Conservation (phyloP, 1,140 invertebrate species). For the Zaprionus capensis region DNA sequence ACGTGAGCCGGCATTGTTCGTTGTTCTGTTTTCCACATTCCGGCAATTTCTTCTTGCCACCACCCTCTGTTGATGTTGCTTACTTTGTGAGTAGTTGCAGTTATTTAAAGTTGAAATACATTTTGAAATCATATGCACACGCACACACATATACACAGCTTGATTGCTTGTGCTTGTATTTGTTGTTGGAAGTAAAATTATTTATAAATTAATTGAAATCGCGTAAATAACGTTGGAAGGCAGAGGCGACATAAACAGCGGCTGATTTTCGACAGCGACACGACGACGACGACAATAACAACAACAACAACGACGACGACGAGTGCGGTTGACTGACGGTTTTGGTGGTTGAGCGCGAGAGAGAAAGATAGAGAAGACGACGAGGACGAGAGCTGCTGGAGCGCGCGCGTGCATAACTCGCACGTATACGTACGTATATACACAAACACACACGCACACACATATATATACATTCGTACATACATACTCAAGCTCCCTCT, state of each 20-base stretch:
- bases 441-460: constrained; percentile 40
- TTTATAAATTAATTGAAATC: constrained; percentile 65
- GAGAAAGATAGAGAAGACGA: constrained; percentile 29
- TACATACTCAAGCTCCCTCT: constrained; percentile 41
- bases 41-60: constrained; percentile 55
- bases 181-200: constrained; percentile 52
- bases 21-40: constrained; percentile 63
- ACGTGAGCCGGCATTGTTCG: constrained; percentile 53
- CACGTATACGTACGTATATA: constrained; percentile 26
- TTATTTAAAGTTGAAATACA: constrained; percentile 36
- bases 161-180: constrained; percentile 35
- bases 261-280: constrained; percentile 38
- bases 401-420: constrained; percentile 78
- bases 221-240: constrained; percentile 44
- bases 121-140: constrained; percentile 40
- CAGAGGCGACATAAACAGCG: constrained; percentile 32
- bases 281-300: constrained; percentile 33
- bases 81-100: constrained; percentile 31
- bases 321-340: constrained; percentile 48
- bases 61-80: constrained; percentile 40
- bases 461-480: constrained; percentile 25
- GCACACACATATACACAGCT: constrained; percentile 35
- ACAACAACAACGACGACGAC: constrained; percentile 28
- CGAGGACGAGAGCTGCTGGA: constrained; percentile 67
- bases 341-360: constrained; percentile 59